These are phyloP conservation scores for Lampris megalopsis DNA, from an alignment of 2,113 vertebrate species.

Conservation along the genomic window DNA sequence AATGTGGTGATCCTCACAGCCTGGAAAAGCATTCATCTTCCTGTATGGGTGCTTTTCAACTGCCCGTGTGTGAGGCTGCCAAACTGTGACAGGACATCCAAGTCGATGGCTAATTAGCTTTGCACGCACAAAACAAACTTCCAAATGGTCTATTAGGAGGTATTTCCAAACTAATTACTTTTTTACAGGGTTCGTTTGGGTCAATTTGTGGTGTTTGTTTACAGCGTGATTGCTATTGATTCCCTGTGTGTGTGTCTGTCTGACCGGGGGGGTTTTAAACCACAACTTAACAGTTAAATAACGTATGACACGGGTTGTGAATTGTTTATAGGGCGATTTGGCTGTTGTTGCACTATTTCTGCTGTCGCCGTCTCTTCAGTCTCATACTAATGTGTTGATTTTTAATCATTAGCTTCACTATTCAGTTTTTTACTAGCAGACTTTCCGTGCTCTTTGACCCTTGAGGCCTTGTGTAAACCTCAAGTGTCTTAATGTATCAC, in stretches of 20 bases:
- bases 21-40: conserved; percentile 18
- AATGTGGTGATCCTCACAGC: conserved; percentile 22
- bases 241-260: conserved; percentile 1
- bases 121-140: conserved; percentile 12
- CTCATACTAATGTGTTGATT: conserved; percentile 10
- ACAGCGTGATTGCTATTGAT: conserved; percentile 27
- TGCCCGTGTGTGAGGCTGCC: conserved; percentile 6
- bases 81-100: conserved; percentile 18
- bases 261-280: conserved; percentile 3
- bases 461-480: conserved; percentile 9
- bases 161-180: conserved; percentile 3
- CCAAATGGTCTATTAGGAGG: background rate
- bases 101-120: conserved; percentile 16
- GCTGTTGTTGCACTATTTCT: background rate
- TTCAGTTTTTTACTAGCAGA: conserved; percentile 46
- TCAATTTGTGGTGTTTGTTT: background rate
- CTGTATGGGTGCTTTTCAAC: background rate
- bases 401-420: conserved; percentile 27
- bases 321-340: background rate
- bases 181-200: background rate
- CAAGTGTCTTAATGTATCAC: conserved; percentile 24
- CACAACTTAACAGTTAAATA: background rate
- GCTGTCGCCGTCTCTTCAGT: conserved; percentile 5
- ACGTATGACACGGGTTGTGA: conserved; percentile 1
- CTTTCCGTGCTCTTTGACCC: conserved; percentile 33